Base-by-base conservation (phyloP, 2,888 invertebrate genomes). In the Heliconius erato region DNA sequence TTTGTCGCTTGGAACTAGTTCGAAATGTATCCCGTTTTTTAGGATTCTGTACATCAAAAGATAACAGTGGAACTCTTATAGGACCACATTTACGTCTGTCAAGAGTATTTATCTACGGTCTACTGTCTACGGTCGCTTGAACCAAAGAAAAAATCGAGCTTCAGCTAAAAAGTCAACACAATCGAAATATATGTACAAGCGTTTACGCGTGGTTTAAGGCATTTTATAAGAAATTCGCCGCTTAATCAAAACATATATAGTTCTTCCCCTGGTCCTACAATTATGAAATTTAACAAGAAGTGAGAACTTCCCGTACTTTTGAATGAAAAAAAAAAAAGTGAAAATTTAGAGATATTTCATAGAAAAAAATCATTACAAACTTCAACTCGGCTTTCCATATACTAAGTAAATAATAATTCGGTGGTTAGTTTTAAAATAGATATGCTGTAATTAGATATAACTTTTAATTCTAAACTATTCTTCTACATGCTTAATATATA, bases 401-500 rank as follows among this genome's bases (percentile, higher is more conserved):
- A 16, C 16, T 19, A 54, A 54, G 19, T 19, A 54, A 54, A 54
- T 19, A 54, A 54, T 19, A 54, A 54, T 54, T 54, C 54, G 2
- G 7, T 19, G 7, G 19, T 54, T 19, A 54, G 2, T 54, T 65
- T 65, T 65, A 65, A n/a, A 19, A 32, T 6, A 32, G 11, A 67
- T 67, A 16, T 28, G 28, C 2, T 11, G 32, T 32, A 32, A 32
- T 32, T 32, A 32, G 28, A 67, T 40, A 9, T n/a, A n/a, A n/a
- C n/a, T n/a, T 6, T 2, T 63, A n/a, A n/a, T n/a, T 63, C 11
- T 11, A 11, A 63, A n/a, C 72, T 26, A 26, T 72, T 44, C 26
- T 72, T 44, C 16, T 72, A 26, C 26, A 72, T 16, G 44, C 44
- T 72, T 72, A 49, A 49, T 26, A 49, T 26, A 72, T 72, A 72